Percentiles rank a stretch among this genome's conserved stretches.
These are phyloP conservation scores for Trichonephila clavata DNA, from an alignment of 1,140 invertebrate genomes.

Conservation along the genomic window DNA sequence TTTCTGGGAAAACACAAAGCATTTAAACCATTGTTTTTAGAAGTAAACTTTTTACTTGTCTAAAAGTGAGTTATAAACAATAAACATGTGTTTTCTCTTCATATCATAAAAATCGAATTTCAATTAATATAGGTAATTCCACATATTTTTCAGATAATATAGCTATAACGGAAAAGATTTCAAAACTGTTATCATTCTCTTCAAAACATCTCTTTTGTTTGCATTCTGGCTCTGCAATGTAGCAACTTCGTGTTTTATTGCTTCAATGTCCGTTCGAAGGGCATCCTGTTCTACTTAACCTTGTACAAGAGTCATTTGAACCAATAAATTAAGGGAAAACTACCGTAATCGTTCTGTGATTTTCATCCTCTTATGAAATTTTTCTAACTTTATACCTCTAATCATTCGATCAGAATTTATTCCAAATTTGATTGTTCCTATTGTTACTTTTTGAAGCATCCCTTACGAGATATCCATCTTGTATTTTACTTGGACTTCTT, in stretches of 20 bases:
- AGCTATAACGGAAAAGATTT: too few relatives aligned
- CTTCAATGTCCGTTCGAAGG: background rate
- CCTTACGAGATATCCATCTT: background rate
- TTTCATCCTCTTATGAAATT: too few relatives aligned
- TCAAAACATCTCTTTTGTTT: background rate
- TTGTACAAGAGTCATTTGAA: background rate
- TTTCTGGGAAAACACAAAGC: too few relatives aligned
- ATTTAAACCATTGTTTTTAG: too few relatives aligned
- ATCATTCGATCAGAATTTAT: background rate
- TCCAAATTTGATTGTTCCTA: background rate
- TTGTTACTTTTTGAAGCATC: background rate
- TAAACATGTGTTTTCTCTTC: too few relatives aligned
- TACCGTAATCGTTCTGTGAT: too few relatives aligned
- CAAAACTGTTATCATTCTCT: too few relatives aligned
- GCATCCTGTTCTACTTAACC: background rate
- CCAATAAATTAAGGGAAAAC: background rate
- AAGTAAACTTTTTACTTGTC: too few relatives aligned
- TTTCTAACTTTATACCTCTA: background rate
- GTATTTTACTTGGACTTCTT: background rate
- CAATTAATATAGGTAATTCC: too few relatives aligned
- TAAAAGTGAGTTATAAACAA: too few relatives aligned
- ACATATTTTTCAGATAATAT: too few relatives aligned
- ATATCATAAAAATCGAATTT: too few relatives aligned
- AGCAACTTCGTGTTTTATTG: background rate
- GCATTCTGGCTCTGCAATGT: background rate